Conservation (phyloP, 64 coral and sea anemone genomes). For the Montipora efflorescens region DNA sequence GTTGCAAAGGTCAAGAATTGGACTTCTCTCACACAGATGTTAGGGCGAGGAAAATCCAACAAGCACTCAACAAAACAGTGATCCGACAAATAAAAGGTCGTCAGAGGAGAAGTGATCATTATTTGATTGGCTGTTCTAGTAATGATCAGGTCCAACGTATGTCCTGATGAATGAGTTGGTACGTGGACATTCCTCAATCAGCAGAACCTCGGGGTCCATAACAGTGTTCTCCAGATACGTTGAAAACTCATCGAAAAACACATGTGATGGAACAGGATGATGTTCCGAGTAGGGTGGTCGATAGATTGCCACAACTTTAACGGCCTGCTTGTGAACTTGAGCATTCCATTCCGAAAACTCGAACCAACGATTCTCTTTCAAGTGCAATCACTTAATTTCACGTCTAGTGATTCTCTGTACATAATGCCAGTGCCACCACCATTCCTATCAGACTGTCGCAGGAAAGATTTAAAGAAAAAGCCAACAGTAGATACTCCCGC, state of each 20-base stretch:
- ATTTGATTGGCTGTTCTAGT: too few species aligned
- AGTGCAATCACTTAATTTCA: conserved; percentile 11
- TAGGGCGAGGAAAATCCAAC: too few species aligned
- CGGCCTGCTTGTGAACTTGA: neutral
- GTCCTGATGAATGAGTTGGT: too few species aligned
- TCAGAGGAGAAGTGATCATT: too few species aligned
- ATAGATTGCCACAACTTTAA: conserved; percentile 36
- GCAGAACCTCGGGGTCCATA: conserved; percentile 29
- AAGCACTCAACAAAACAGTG: too few species aligned
- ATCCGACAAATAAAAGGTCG: too few species aligned
- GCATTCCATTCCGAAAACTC: conserved; percentile 75
- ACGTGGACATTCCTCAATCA: neutral
- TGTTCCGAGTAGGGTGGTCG: conserved; percentile 31
- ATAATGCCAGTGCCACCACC: conserved; percentile 60
- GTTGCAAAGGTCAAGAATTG: too few species aligned
- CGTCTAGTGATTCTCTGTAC: conserved; percentile 48
- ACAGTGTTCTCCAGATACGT: conserved; percentile 51
- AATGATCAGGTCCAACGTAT: too few species aligned
- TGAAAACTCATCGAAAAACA: conserved; percentile 62
- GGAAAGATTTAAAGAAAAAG: conserved; percentile 12
- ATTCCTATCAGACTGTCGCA: conserved; percentile 22
- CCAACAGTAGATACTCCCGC: neutral
- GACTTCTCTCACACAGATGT: too few species aligned
- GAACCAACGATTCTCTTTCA: conserved; percentile 48
- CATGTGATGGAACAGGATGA: conserved; percentile 20